Evolutionary conservation across 2,113 vertebrate species (phyloP), one percentile per base, ranked within the genome.

Genomic region (Oplegnathus fasciatus): DNA sequence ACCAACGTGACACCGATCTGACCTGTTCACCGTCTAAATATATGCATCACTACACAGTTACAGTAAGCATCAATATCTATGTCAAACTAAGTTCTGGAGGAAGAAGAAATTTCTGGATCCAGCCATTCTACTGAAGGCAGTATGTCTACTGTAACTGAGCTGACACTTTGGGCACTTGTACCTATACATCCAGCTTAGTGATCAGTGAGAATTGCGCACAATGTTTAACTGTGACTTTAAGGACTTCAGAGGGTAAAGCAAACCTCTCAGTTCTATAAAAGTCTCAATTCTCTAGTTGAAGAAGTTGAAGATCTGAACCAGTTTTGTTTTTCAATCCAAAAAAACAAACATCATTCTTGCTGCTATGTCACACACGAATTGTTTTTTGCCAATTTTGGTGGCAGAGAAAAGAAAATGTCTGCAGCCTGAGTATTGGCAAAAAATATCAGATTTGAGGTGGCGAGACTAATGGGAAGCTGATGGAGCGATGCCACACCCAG

Each of bases 391-490:
- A 46, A 2, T 28, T 28, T 67, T 58, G 52, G 46, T 70, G 55
- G 46, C 30, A 30, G 54, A 54, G 42, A 65, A 58, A 80, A 70
- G 32, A 34, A 17, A 68, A 62, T 18, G 40, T 74, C 73, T 88
- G 54, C 44, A 66, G 34, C 30, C 20, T 48, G 58, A 57, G 52
- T 75, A n/a, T 40, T 64, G 50, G 54, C 11, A 30, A 76, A 77
- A 81, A 34, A 74, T 60, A 42, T 83, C 54, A 75, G 54, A 68
- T 87, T 61, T 71, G 26, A 80, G 64, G 57, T 80, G 37, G 70
- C 22, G 34, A 82, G 72, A 89, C 87, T 84, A 86, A 88, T 90
- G 60, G 62, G 84, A 84, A 90, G 50, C 48, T 83, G 75, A 80
- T 84, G 62, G 70, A 68, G 17, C 68, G 30, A 72, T 48, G 73